Evolutionary conservation across 2,888 invertebrate genomes (phyloP).

Genomic region (Belgica antarctica): DNA sequence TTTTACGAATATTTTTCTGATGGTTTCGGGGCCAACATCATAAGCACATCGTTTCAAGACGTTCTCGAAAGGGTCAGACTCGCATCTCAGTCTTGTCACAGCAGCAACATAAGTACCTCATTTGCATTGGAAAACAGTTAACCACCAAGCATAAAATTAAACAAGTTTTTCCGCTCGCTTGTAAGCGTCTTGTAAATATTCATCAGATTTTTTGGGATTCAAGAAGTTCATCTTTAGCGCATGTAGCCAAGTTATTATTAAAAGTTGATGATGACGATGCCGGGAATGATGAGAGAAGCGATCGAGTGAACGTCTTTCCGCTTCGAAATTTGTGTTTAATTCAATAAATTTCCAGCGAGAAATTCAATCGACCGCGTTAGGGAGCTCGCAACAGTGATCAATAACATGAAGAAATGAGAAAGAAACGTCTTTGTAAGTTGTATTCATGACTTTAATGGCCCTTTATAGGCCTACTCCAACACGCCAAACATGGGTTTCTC

Average conservation of each 20-base stretch:
- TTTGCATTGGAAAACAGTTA: slow-evolving; percentile 36
- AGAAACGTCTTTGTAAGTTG: background rate
- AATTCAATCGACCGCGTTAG: background rate
- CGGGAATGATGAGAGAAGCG: background rate
- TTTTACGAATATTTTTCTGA: too few relatives aligned
- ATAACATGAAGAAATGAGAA: background rate
- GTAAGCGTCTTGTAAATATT: background rate
- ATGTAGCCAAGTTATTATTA: background rate
- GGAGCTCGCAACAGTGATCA: background rate
- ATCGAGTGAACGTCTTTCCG: too few relatives aligned
- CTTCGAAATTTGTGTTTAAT: too few relatives aligned
- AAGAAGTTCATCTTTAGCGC: too few relatives aligned
- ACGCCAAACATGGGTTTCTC: too few relatives aligned
- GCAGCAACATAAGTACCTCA: slow-evolving; percentile 36
- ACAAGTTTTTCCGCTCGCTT: background rate
- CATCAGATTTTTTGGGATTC: background rate
- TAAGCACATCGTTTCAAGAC: too few relatives aligned
- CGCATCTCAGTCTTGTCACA: slow-evolving; percentile 22
- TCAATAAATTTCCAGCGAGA: background rate
- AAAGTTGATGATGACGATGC: background rate
- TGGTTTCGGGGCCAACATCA: too few relatives aligned
- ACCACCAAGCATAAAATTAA: slow-evolving; percentile 14
- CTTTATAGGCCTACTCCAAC: background rate
- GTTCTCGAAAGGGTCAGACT: too few relatives aligned
- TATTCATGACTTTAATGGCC: background rate